A percentile compares a stretch with the other conserved stretches of the same genome.
Evolutionary conservation across 2,888 invertebrate species (phyloP).

Genomic region (Eubasilissa splendida): DNA sequence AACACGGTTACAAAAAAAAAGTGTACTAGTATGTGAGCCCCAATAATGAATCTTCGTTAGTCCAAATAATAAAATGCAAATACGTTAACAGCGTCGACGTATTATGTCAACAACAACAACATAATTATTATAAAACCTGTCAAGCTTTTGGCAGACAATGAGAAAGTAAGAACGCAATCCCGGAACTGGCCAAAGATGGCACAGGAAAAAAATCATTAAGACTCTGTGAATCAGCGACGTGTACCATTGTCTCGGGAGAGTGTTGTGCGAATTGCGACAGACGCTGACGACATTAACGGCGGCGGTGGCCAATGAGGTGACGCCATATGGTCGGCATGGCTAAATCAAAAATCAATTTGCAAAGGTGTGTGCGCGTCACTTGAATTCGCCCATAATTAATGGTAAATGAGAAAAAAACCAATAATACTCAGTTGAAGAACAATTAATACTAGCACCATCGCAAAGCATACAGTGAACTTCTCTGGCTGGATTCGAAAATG

Average conservation of each 20-base stretch:
- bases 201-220: neutral
- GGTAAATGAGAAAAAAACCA: neutral
- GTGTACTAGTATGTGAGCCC: no score
- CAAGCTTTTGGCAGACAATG: neutral
- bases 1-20: no score
- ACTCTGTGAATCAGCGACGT: no score
- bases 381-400: neutral
- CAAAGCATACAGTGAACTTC: no score
- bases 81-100: neutral
- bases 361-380: neutral
- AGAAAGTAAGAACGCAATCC: neutral
- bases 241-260: neutral
- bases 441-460: no score
- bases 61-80: neutral
- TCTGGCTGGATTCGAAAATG: no score
- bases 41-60: no score
- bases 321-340: slow-evolving; percentile 11
- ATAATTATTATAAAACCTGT: neutral
- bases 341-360: slow-evolving; percentile 18
- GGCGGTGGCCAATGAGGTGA: neutral
- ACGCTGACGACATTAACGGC: neutral
- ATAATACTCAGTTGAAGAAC: neutral
- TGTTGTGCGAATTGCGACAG: neutral
- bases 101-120: neutral
- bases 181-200: neutral